Percentiles rank a stretch among this genome's conserved stretches.
Evolutionary conservation across 2,113 vertebrate genomes (phyloP).

Genomic region (Pristiophorus japonicus): DNA sequence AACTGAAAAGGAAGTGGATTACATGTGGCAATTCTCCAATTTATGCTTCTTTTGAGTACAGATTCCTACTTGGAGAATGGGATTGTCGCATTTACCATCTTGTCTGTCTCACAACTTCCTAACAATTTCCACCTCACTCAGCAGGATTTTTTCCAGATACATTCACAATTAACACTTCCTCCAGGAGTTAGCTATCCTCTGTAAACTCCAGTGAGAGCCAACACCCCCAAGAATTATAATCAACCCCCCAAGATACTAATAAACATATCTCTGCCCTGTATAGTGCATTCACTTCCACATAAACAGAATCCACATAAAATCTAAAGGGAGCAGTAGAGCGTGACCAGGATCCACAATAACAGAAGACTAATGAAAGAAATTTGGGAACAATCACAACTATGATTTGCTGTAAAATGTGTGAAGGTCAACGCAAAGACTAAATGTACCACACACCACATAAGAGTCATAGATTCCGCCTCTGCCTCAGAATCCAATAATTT

Average conservation of each 20-base stretch:
- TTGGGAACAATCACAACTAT: neutral
- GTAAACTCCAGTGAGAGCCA: too few species aligned
- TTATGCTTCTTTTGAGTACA: neutral
- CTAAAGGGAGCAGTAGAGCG: too few species aligned
- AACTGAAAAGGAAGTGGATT: neutral
- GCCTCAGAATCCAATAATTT: neutral
- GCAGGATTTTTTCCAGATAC: neutral
- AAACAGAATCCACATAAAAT: too few species aligned
- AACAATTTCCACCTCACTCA: neutral
- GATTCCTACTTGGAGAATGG: neutral
- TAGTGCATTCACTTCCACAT: too few species aligned
- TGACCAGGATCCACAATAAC: too few species aligned
- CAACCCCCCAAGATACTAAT: too few species aligned
- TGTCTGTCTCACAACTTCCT: neutral
- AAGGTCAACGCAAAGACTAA: neutral
- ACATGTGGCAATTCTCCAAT: neutral
- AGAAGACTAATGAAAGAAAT: too few species aligned
- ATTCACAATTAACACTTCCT: too few species aligned
- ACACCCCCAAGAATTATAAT: too few species aligned
- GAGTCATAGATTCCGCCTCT: neutral
- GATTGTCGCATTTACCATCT: neutral
- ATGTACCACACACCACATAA: neutral
- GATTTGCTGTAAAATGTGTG: neutral
- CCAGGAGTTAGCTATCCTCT: too few species aligned
- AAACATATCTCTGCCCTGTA: too few species aligned